Percentiles rank a stretch among this genome's conserved stretches.
phyloP scores from a whole-genome alignment of 2,113 vertebrate species.

The Alosa alosa region DNA sequence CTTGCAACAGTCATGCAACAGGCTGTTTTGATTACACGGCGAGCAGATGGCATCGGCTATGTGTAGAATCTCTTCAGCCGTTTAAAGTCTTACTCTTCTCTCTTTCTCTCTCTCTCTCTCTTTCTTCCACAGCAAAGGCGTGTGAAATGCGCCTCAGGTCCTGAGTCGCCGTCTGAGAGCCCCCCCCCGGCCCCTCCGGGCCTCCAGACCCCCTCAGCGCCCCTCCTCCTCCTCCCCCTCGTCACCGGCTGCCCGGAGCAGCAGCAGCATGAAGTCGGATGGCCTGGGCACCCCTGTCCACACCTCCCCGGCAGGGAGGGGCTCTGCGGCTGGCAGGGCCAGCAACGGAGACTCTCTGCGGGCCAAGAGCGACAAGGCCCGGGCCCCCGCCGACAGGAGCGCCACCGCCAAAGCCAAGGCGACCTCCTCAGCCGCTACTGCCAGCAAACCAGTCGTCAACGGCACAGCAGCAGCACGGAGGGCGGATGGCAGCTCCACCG shows the following conservation, averaged over 20 bases:
- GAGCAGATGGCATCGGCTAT: background rate
- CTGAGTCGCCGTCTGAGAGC: conserved; percentile 61
- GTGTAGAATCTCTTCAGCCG: background rate
- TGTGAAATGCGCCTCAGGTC: conserved; percentile 59
- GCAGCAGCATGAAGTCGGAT: conserved; percentile 95
- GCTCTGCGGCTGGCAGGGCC: conserved; percentile 67
- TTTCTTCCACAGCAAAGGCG: conserved; percentile 49
- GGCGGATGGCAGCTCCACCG: conserved; percentile 55
- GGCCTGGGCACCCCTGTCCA: conserved; percentile 80
- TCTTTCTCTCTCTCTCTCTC: conserved; percentile 21
- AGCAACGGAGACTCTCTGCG: conserved; percentile 76
- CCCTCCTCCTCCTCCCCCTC: conserved; percentile 49
- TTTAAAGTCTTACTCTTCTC: background rate
- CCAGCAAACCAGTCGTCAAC: conserved; percentile 69
- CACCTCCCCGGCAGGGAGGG: conserved; percentile 67
- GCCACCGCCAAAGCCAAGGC: conserved; percentile 77
- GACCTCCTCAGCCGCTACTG: conserved; percentile 66
- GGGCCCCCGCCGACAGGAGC: conserved; percentile 67
- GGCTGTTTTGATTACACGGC: background rate
- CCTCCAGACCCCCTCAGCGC: conserved; percentile 53
- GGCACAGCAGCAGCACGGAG: conserved; percentile 69
- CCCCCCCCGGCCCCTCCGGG: conserved; percentile 64
- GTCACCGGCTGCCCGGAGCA: conserved; percentile 24
- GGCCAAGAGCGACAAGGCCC: conserved; percentile 77
- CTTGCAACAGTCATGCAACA: conserved; percentile 7